phyloP scores from a whole-genome alignment of 2,797 vertebrate genomes.

The Neosalanx taihuensis region DNA sequence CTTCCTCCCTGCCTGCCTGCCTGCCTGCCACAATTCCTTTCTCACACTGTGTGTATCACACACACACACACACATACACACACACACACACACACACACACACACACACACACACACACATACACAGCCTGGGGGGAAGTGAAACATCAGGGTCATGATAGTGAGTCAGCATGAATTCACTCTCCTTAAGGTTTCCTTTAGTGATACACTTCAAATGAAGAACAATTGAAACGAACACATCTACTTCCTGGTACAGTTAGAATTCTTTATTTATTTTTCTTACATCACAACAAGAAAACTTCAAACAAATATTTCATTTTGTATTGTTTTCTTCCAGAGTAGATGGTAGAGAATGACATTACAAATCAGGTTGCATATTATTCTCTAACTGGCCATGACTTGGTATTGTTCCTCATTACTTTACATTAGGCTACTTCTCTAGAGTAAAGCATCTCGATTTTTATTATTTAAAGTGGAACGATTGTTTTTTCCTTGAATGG shows the following conservation, averaged over 20 bases:
- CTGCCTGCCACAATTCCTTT: too few species aligned
- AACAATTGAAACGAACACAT: constrained; percentile 17
- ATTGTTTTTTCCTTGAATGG: too few species aligned
- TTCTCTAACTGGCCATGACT: too few species aligned
- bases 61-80: too few species aligned
- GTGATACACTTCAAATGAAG: constrained; percentile 37
- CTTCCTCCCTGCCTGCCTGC: too few species aligned
- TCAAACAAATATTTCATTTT: background rate
- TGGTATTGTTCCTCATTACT: too few species aligned
- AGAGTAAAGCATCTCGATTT: too few species aligned
- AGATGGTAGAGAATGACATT: background rate
- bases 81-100: constrained; percentile 14
- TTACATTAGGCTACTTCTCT: too few species aligned
- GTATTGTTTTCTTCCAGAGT: background rate
- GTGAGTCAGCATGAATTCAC: constrained; percentile 55
- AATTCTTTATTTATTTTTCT: background rate
- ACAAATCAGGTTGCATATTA: too few species aligned
- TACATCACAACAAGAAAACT: background rate
- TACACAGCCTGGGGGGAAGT: constrained; percentile 35
- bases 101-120: background rate
- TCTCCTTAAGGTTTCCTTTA: constrained; percentile 49
- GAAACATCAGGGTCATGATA: constrained; percentile 43
- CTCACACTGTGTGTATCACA: too few species aligned
- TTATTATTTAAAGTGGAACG: too few species aligned
- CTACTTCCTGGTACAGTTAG: background rate